These are phyloP conservation scores for Poecilia velifera DNA, from an alignment of 2,797 vertebrate genomes.

Conservation along the genomic window DNA sequence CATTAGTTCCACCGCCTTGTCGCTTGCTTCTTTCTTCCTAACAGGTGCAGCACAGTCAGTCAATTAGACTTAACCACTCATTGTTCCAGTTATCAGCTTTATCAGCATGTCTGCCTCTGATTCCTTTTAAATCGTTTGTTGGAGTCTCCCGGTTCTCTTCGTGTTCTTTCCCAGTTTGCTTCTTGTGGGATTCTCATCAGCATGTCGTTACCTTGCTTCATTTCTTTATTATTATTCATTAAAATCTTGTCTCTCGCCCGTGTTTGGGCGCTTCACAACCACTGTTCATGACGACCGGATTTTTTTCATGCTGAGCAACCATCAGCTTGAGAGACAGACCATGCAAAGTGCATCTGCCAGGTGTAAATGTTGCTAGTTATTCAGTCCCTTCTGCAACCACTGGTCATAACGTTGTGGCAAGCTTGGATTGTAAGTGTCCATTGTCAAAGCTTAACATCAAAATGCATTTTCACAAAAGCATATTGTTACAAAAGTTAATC, in stretches of 20 bases:
- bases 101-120: background rate
- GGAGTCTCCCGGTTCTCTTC: background rate
- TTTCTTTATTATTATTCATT: background rate
- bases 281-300: background rate
- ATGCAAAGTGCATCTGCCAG: background rate
- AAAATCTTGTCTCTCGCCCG: background rate
- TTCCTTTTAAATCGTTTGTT: background rate
- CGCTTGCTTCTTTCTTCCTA: background rate
- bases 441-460: slow-evolving; percentile 31
- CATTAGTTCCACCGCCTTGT: background rate
- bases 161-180: background rate
- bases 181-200: background rate
- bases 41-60: background rate
- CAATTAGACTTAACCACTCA: background rate
- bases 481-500: slow-evolving; percentile 46
- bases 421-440: slow-evolving; percentile 2
- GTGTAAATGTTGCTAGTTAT: background rate
- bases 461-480: slow-evolving; percentile 38
- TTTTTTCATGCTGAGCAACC: background rate
- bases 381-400: background rate
- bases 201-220: background rate
- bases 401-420: background rate
- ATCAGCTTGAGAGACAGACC: background rate
- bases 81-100: background rate
- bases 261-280: background rate